Percentiles rank a stretch among this genome's conserved stretches.
phyloP scores from a whole-genome alignment of 2,888 invertebrate species.

The Drosophila stalkeri region DNA sequence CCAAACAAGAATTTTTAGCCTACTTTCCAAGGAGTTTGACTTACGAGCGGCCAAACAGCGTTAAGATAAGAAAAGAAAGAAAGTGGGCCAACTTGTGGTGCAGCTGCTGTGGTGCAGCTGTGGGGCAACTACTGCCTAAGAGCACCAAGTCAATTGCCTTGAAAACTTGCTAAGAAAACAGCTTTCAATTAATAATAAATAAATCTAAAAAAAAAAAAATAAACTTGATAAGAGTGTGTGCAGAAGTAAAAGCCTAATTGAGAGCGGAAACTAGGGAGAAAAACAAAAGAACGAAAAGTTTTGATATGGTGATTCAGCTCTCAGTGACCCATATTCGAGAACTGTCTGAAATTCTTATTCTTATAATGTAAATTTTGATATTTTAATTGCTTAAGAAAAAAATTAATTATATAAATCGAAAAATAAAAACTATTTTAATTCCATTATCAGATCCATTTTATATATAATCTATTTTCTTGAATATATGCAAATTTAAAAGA shows the following conservation, averaged over 20 bases:
- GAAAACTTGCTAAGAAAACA: conserved; percentile 27
- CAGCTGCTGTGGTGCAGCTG: conserved; percentile 30
- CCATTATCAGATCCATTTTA: no score
- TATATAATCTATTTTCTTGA: no score
- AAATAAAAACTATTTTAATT: no score
- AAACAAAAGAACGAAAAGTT: neutral
- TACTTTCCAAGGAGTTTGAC: conserved; percentile 45
- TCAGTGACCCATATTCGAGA: neutral
- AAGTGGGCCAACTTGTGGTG: conserved; percentile 32
- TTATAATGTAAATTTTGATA: no score
- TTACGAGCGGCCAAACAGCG: conserved; percentile 39
- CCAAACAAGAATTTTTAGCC: conserved; percentile 43
- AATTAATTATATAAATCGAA: no score
- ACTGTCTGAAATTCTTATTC: neutral
- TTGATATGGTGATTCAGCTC: neutral
- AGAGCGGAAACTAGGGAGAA: neutral
- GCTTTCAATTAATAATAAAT: conserved; percentile 19
- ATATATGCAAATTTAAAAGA: no score
- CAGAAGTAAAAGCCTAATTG: conserved; percentile 1
- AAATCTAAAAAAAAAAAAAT: neutral
- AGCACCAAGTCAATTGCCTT: conserved; percentile 28
- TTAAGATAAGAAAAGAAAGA: conserved; percentile 35
- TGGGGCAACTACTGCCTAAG: conserved; percentile 31
- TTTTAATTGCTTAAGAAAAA: no score
- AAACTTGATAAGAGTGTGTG: neutral